These are phyloP conservation scores for Xestia xanthographa DNA, from an alignment of 2,888 invertebrate genomes.

Conservation along the genomic window DNA sequence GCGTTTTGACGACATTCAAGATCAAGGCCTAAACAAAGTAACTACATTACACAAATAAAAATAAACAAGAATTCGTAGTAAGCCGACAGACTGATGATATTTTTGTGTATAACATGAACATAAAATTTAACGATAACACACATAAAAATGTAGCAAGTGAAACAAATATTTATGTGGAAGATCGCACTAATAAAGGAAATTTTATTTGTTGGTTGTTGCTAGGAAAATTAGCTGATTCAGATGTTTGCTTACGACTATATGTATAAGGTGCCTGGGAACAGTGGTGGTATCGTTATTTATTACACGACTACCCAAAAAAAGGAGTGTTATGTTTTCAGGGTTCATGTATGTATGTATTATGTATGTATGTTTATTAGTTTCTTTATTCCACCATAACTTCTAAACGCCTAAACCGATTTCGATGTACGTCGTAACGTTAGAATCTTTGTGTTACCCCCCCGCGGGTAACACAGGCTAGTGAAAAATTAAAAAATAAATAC, in stretches of 20 bases:
- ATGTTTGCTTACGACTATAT: background rate
- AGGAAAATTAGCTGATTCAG: constrained; percentile 13
- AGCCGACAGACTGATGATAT: constrained; percentile 38
- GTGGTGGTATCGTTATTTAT: too few species aligned
- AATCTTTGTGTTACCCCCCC: too few species aligned
- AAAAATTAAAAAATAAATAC: too few species aligned
- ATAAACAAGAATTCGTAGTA: constrained; percentile 34
- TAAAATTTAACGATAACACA: constrained; percentile 55
- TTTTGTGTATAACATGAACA: constrained; percentile 38
- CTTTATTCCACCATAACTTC: too few species aligned
- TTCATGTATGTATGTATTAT: too few species aligned
- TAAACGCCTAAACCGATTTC: too few species aligned
- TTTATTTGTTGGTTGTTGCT: constrained; percentile 24
- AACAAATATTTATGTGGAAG: constrained; percentile 32
- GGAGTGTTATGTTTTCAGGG: too few species aligned
- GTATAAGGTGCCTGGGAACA: background rate
- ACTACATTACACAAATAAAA: constrained; percentile 38
- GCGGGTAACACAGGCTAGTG: too few species aligned
- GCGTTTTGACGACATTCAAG: constrained; percentile 15
- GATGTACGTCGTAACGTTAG: too few species aligned
- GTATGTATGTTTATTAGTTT: too few species aligned
- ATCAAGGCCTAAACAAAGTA: constrained; percentile 34
- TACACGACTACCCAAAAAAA: too few species aligned
- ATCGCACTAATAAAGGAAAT: constrained; percentile 28
- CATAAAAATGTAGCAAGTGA: constrained; percentile 37